Evolutionary conservation across 2,797 vertebrate species (phyloP), one percentile per base, ranked within the genome.

Genomic region (Anomalospiza imberbis): DNA sequence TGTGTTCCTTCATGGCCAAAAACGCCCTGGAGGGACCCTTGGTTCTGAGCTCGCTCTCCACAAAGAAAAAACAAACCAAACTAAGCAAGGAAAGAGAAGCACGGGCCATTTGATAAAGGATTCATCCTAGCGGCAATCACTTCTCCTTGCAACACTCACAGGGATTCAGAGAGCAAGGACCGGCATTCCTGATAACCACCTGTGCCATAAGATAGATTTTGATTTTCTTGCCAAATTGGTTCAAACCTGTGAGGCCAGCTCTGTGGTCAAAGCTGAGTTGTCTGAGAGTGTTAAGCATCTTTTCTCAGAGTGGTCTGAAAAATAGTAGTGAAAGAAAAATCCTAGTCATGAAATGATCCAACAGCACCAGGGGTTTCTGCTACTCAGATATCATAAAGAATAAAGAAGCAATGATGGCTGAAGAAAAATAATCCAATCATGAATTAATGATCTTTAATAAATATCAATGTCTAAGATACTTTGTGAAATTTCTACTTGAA

Each of bases 371-470:
- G 55, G 22, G 9, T 55, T 85, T 63, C 82, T 88, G 85, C 62
- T 40, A 12, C 63, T 87, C 71, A 55, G 44, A 25, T 68, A 61
- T 60, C 68, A 58, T 73, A 67, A 77, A 80, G 71, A 67, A 67
- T 78, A 86, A 94, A 92, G 54, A 10, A 89, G 73, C 76, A 68
- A 72, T 1, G 0, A 32, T 34, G 20, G 50, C 91, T 94, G 86
- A 76, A 70, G 84, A 88, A 85, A 90, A 92, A 63, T 70, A 94
- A 77, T 75, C 85, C 54, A 58, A 36, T 87, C 47, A 42, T 1
- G 3, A 91, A 89, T 93, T 77, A 85, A 74, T 68, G 50, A 89
- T 81, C 74, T 93, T 79, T 79, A 73, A 73, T 87, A 95, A 87
- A 68, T 71, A 85, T 51, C 71, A 81, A 45, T 2, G 17, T 60